Evolutionary conservation across 1,140 invertebrate genomes (phyloP).

Genomic region (Pseudomyrmex flavicornis): DNA sequence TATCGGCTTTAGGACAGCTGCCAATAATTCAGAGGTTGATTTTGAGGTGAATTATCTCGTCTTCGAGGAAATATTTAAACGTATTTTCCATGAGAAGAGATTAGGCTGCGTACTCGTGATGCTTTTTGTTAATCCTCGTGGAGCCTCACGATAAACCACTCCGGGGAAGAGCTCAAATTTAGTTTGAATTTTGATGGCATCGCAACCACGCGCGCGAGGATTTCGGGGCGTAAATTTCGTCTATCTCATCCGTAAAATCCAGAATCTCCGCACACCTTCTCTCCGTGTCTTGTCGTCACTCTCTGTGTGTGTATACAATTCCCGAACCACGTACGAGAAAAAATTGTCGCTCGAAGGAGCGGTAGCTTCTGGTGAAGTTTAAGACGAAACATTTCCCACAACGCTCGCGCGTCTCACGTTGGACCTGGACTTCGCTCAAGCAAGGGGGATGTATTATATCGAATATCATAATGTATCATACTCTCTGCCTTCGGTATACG

Average conservation of each 20-base stretch:
- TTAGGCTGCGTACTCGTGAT: conserved; percentile 27
- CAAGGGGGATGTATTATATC: conserved; percentile 60
- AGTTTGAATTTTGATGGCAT: conserved; percentile 55
- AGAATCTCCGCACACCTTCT: conserved; percentile 23
- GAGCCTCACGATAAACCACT: conserved; percentile 53
- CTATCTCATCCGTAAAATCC: conserved; percentile 67
- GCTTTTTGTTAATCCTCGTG: conserved; percentile 48
- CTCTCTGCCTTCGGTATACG: conserved; percentile 16
- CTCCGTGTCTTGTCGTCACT: conserved; percentile 55
- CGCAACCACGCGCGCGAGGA: conserved; percentile 17
- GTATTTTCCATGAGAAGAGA: conserved; percentile 61
- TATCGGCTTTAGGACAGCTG: neutral
- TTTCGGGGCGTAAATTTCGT: conserved; percentile 67
- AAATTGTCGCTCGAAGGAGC: neutral
- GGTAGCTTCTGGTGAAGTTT: neutral
- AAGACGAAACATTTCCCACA: conserved; percentile 47
- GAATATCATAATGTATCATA: conserved; percentile 68
- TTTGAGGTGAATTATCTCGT: conserved; percentile 20
- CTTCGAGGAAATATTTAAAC: neutral
- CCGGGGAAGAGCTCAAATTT: conserved; percentile 32
- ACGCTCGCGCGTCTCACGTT: conserved; percentile 9
- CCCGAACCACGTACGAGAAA: neutral
- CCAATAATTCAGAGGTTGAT: conserved; percentile 52
- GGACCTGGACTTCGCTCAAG: conserved; percentile 25
- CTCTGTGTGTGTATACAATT: neutral